Conservation (phyloP, 1,140 invertebrate genomes). For the Trissolcus basalis region DNA sequence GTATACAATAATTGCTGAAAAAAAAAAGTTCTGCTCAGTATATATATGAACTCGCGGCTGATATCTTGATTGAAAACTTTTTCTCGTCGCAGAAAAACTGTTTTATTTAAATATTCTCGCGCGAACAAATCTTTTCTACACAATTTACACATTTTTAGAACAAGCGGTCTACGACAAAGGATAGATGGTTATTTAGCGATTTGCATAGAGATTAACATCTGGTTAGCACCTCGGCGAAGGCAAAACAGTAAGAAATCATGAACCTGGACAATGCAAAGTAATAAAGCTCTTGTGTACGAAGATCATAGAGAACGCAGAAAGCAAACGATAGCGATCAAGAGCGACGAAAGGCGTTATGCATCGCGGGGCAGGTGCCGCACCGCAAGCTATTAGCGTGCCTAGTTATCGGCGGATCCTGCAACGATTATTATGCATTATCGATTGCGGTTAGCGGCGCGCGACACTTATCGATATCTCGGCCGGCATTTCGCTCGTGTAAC, state of each 20-base stretch:
- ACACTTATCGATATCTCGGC: conserved; percentile 50
- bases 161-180: no score
- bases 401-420: conserved; percentile 48
- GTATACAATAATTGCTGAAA: no score
- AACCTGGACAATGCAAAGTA: background rate
- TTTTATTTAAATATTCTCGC: no score
- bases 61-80: no score
- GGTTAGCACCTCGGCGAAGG: background rate
- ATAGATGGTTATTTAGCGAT: no score
- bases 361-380: conserved; percentile 45
- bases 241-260: conserved; percentile 1
- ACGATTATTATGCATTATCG: conserved; percentile 54
- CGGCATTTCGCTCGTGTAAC: conserved; percentile 36
- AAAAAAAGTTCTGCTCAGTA: no score
- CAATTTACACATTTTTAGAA: no score
- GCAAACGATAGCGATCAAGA: conserved; percentile 25
- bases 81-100: no score
- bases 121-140: no score
- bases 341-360: conserved; percentile 47
- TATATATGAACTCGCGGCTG: no score
- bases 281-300: conserved; percentile 3
- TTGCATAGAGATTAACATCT: background rate
- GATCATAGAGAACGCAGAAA: conserved; percentile 34
- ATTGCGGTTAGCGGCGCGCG: conserved; percentile 51
- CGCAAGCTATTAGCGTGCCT: conserved; percentile 53